Percentiles rank a stretch among this genome's conserved stretches.
phyloP scores from a whole-genome alignment of 2,888 invertebrate species.

The Hydropsyche betteni region DNA sequence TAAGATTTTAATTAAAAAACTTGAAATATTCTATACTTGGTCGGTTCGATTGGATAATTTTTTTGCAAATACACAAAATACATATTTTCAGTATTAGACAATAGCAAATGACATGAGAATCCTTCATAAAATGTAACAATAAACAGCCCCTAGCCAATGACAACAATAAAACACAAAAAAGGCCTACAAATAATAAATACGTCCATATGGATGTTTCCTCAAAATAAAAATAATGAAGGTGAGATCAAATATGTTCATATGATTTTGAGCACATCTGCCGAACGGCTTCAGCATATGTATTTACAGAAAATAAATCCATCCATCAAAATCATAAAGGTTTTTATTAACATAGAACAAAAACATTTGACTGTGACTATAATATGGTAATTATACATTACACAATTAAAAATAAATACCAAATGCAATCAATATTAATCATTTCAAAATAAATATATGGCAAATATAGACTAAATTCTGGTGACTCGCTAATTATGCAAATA shows the following conservation, averaged over 20 bases:
- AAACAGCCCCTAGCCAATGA: too few species aligned
- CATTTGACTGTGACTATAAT: not conserved
- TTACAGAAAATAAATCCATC: not conserved
- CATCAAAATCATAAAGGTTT: not conserved
- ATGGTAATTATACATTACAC: not conserved
- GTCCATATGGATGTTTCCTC: too few species aligned
- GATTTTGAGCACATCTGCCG: not conserved
- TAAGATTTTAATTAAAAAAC: too few species aligned
- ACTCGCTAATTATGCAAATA: not conserved
- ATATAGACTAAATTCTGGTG: not conserved
- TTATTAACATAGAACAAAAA: not conserved
- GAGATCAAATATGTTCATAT: not conserved
- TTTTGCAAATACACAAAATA: too few species aligned
- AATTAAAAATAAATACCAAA: slow-evolving; percentile 9
- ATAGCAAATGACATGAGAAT: too few species aligned
- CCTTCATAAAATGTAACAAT: too few species aligned
- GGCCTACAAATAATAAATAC: not conserved
- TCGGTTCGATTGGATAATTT: too few species aligned
- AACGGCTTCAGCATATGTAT: not conserved
- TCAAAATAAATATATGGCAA: too few species aligned
- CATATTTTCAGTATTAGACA: too few species aligned
- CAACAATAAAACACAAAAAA: not conserved
- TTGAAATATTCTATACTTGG: too few species aligned
- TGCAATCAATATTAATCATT: too few species aligned
- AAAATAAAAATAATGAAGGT: not conserved